A percentile compares a stretch with the other conserved stretches of the same genome.
These are phyloP conservation scores for Boleophthalmus pectinirostris DNA, from an alignment of 2,113 vertebrate genomes.

Conservation along the genomic window DNA sequence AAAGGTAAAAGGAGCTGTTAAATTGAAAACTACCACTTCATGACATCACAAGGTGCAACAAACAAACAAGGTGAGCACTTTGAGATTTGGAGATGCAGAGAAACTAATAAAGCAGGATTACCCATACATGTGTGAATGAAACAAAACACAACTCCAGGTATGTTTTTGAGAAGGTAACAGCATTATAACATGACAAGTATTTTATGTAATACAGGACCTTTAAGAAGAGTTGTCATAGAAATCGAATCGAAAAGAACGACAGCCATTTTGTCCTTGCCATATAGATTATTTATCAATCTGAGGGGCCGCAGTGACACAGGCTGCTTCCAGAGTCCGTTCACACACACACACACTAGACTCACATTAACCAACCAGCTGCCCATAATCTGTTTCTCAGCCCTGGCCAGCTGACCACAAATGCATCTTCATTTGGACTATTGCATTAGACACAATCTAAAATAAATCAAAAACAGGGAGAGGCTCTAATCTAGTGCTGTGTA, in stretches of 20 bases:
- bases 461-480: background rate
- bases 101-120: too few species aligned
- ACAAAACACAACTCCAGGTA: too few species aligned
- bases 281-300: slow-evolving; percentile 77
- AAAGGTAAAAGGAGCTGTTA: too few species aligned
- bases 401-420: slow-evolving; percentile 54
- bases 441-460: slow-evolving; percentile 3
- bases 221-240: slow-evolving; percentile 61
- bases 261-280: slow-evolving; percentile 70
- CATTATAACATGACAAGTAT: too few species aligned
- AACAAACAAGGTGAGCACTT: too few species aligned
- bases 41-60: too few species aligned
- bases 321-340: slow-evolving; percentile 69
- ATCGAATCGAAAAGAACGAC: slow-evolving; percentile 67
- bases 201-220: background rate
- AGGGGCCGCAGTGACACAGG: slow-evolving; percentile 60
- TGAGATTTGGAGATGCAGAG: too few species aligned
- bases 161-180: too few species aligned
- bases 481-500: background rate
- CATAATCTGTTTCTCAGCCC: slow-evolving; percentile 61
- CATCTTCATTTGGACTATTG: slow-evolving; percentile 36
- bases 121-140: too few species aligned
- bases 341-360: slow-evolving; percentile 62
- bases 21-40: too few species aligned
- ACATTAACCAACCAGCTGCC: slow-evolving; percentile 61